These are phyloP conservation scores for Psilopsiagon aurifrons DNA, from an alignment of 2,113 vertebrate species.

Conservation along the genomic window DNA sequence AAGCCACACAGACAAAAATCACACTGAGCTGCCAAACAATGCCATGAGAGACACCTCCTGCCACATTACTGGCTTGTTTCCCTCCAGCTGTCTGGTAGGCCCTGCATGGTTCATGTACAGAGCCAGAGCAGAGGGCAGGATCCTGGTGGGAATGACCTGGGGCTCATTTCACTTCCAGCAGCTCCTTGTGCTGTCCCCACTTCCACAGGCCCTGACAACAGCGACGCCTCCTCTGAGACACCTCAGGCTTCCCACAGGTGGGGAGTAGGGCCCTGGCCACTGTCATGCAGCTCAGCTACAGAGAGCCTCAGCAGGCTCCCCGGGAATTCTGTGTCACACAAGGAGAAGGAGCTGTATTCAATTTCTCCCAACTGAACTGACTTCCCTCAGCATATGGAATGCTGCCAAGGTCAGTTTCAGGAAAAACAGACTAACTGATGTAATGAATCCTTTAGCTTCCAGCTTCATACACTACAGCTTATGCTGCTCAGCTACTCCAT, in stretches of 20 bases:
- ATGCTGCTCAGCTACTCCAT: neutral
- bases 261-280: neutral
- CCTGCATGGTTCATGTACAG: neutral
- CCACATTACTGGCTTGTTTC: neutral
- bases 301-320: neutral
- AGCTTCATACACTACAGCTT: neutral
- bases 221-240: neutral
- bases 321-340: neutral
- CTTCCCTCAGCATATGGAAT: neutral
- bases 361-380: conserved; percentile 17
- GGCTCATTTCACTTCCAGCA: neutral
- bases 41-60: neutral
- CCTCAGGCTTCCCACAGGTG: neutral
- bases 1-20: neutral
- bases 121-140: neutral
- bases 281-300: neutral
- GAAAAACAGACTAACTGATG: conserved; percentile 18
- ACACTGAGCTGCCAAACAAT: neutral
- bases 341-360: conserved; percentile 36
- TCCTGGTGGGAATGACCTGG: fast-evolving
- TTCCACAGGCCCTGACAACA: neutral
- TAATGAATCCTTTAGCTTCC: neutral
- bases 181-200: fast-evolving
- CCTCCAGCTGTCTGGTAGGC: neutral
- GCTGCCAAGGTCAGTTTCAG: conserved; percentile 7